Base-by-base conservation (phyloP, 2,113 vertebrate genomes). In the Corythaeola cristata region DNA sequence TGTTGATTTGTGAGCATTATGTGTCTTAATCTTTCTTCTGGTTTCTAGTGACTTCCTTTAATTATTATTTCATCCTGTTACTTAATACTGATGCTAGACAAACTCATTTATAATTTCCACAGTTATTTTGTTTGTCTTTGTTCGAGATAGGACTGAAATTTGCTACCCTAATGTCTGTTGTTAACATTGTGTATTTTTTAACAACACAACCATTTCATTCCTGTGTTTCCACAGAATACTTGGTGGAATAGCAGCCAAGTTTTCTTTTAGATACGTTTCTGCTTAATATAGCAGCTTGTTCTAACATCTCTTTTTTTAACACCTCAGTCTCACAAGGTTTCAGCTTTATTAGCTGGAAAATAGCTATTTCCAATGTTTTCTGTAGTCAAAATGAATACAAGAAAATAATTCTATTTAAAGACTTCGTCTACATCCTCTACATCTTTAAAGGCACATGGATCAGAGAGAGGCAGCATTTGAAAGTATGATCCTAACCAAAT, bases 331-430 rank as follows among this genome's bases (percentile, higher is more conserved):
- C 82, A 76, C 50, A 66, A 68, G 30, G 59, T 79, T 93, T 91
- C 71, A 79, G 22, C 28, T 89, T 93, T 93, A 92, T 86, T 78
- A 84, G 27, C 52, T 91, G 28, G 39, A 80, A 88, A 94, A 74
- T 7, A 53, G 45, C 10, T 60, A 52, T 75, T 90, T 53, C 39
- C 35, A 33, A 30, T 33, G 30, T 58, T 67, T 81, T 93, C 53
- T 78, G 32, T 23, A 74, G 60, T 45, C n/a, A 78, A 92, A 94
- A 90, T 47, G 20, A 37, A 50, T 35, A 52, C 21, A 64, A 85
- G 33, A 80, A 95, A 78, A 68, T 53, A 41, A 53, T 73, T 79
- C n/a, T 7, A 22, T 73, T 56, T 83, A 28, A 88, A 71, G 50
- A 71, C 11, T 50, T 93, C 30, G 58, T 47, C 82, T 78, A 52